Percentiles rank a stretch among this genome's conserved stretches.
Conservation (phyloP, 2,888 invertebrate species). For the Netelia melanura region DNA sequence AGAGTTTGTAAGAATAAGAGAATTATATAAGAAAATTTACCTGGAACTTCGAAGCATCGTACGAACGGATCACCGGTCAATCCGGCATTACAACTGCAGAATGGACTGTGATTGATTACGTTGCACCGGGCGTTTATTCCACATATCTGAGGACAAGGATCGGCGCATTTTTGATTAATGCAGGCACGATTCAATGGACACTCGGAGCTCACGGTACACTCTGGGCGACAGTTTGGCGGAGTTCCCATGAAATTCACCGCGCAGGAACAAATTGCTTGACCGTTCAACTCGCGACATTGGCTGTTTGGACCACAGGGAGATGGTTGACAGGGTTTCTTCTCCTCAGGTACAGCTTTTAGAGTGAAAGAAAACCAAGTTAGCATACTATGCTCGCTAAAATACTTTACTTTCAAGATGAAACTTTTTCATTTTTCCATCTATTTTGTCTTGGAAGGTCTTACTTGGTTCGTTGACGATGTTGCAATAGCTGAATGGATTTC, state of each 20-base stretch:
- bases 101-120: slow-evolving; percentile 85
- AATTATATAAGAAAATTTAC: slow-evolving; percentile 63
- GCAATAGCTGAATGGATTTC: slow-evolving; percentile 88
- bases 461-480: slow-evolving; percentile 78
- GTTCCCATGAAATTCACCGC: slow-evolving; percentile 89
- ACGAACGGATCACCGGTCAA: slow-evolving; percentile 92
- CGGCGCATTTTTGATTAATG: slow-evolving; percentile 83
- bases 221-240: slow-evolving; percentile 87
- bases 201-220: slow-evolving; percentile 84
- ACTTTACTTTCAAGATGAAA: background rate
- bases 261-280: slow-evolving; percentile 93
- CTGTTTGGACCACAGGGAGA: slow-evolving; percentile 85
- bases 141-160: slow-evolving; percentile 85
- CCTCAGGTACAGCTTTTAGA: slow-evolving; percentile 80
- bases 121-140: slow-evolving; percentile 85
- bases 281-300: slow-evolving; percentile 85
- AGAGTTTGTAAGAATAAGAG: background rate
- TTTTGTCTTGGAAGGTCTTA: slow-evolving; percentile 77
- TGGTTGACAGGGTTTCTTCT: slow-evolving; percentile 79
- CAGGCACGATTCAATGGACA: slow-evolving; percentile 87
- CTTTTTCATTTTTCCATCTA: background rate
- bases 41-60: slow-evolving; percentile 88
- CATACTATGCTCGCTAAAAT: background rate
- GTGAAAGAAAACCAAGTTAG: slow-evolving; percentile 1
- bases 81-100: slow-evolving; percentile 84